Base-by-base conservation (phyloP, 2,113 vertebrate species). In the Antigone vipio region DNA sequence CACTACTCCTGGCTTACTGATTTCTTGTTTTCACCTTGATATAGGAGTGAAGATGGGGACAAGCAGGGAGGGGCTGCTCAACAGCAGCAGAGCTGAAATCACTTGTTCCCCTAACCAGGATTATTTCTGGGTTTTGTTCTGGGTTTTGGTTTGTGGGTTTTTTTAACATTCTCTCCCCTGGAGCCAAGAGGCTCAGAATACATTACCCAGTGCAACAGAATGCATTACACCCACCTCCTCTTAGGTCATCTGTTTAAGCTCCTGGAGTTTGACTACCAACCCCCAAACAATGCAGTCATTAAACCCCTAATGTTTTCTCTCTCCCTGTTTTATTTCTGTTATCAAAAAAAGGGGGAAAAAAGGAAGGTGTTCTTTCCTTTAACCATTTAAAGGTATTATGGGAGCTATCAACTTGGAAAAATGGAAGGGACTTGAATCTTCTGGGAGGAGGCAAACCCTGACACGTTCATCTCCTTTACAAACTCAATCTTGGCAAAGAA, bases 11-110 rank as follows among this genome's bases (percentile, higher is more conserved):
- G 74, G 71, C 76, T 96, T 91, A 86, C 85, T 74, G 93, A 94
- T 97, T 97, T 93, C 91, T 91, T 90, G 86, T 82, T 96, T 96
- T 97, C 93, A 97, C 95, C 96, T 97, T 97, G 93, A 72, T 84
- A 80, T 15, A 73, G 27, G 44, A 93, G 84, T 85, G 79, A 91
- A 71, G 76, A 94, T 53, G 72, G 80, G 79, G 93, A 89, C 80
- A 96, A 88, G 85, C 12, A 69, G 42, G 91, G 40, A 94, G 71
- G 83, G 69, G 62, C 40, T 82, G 42, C 58, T 87, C 69, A 62
- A 59, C n/a, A 85, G 24, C 53, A 80, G 53, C 18, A 55, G 77
- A 73, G 18, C 6, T 60, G 21, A 87, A 85, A 79, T 44, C 18
- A 59, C 23, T 85, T 93, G 7, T 92, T 85, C 23, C 49, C 11